phyloP scores from a whole-genome alignment of 1,140 invertebrate genomes.

The Leptinotarsa lineolata region DNA sequence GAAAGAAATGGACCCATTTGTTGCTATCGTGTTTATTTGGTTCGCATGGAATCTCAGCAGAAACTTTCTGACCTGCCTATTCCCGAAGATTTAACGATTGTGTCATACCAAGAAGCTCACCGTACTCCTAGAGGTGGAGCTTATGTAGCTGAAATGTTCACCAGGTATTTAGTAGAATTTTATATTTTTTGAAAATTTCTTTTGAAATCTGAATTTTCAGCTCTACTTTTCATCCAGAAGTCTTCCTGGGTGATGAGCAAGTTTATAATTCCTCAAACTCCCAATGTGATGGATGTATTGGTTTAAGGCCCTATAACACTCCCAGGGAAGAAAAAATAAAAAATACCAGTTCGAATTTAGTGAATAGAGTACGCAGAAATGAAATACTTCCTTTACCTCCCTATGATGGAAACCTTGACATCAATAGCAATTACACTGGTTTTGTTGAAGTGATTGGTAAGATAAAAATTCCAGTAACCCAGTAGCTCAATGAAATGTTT shows the following conservation, averaged over 20 bases:
- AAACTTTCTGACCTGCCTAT: conserved; percentile 68
- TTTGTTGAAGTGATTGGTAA: conserved; percentile 81
- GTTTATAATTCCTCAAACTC: conserved; percentile 55
- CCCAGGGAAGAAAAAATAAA: conserved; percentile 47
- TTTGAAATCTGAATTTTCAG: conserved; percentile 49
- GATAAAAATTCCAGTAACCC: conserved; percentile 33
- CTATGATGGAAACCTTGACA: conserved; percentile 74
- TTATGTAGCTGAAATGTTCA: conserved; percentile 82
- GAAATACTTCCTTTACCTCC: conserved; percentile 51
- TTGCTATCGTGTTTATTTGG: conserved; percentile 80
- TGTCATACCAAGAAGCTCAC: conserved; percentile 76
- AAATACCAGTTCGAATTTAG: conserved; percentile 37
- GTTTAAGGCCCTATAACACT: conserved; percentile 57
- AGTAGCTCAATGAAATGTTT: too few species aligned
- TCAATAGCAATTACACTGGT: conserved; percentile 77
- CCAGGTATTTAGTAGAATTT: conserved; percentile 58
- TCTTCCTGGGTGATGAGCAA: conserved; percentile 70
- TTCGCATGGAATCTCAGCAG: conserved; percentile 69
- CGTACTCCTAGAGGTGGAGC: conserved; percentile 66
- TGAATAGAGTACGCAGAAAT: conserved; percentile 46
- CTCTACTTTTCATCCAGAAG: conserved; percentile 61
- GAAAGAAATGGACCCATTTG: conserved; percentile 87
- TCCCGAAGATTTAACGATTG: conserved; percentile 69
- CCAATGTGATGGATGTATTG: conserved; percentile 60
- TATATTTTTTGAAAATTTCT: not conserved